Conservation (phyloP, 2,113 vertebrate species). For the Oreochromis aureus region DNA sequence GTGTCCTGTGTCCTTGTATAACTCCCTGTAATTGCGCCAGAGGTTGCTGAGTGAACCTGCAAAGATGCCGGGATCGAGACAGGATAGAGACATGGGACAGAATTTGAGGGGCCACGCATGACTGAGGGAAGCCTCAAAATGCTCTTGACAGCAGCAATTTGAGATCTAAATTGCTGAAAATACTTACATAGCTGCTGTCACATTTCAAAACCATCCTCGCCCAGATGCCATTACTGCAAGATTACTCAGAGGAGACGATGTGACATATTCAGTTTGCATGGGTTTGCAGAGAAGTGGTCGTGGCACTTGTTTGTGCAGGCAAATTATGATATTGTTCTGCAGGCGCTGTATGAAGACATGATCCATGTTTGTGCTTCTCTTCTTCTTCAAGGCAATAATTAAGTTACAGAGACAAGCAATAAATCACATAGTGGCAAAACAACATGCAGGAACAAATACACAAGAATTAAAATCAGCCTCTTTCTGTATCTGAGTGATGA, state of each 20-base stretch:
- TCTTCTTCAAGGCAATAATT: neutral
- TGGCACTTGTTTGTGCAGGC: neutral
- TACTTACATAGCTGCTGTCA: slow-evolving; percentile 32
- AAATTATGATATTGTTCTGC: slow-evolving; percentile 1
- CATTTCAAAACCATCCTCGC: slow-evolving; percentile 1
- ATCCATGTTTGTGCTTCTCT: neutral
- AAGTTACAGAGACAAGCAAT: neutral
- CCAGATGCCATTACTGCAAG: neutral
- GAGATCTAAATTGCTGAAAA: slow-evolving; percentile 55
- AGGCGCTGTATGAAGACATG: neutral
- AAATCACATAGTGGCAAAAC: neutral
- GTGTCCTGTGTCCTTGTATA: slow-evolving; percentile 22
- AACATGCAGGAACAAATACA: neutral
- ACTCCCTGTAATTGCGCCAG: slow-evolving; percentile 23
- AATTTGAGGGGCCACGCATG: slow-evolving; percentile 14
- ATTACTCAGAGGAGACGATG: neutral
- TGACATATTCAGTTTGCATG: neutral
- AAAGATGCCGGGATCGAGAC: slow-evolving; percentile 27
- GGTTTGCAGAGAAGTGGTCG: neutral
- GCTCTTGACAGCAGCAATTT: slow-evolving; percentile 42
- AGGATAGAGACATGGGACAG: slow-evolving; percentile 26
- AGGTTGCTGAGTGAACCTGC: slow-evolving; percentile 19
- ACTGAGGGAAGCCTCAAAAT: slow-evolving; percentile 31
- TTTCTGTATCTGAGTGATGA: neutral
- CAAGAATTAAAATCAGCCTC: neutral